These are phyloP conservation scores for Leguminivora glycinivorella DNA, from an alignment of 1,140 invertebrate species.

Conservation along the genomic window DNA sequence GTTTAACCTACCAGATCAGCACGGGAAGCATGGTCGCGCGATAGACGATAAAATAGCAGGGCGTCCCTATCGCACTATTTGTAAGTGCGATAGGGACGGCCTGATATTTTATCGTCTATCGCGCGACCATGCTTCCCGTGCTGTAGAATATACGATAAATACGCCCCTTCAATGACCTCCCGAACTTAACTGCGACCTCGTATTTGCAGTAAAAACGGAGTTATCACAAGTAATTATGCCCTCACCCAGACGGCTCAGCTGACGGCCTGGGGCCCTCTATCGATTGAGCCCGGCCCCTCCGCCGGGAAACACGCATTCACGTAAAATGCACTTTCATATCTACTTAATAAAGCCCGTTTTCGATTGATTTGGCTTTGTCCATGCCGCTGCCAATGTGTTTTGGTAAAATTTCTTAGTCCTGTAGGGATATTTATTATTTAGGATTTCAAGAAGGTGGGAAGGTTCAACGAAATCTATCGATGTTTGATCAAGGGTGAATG, in stretches of 20 bases:
- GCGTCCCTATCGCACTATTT: too few species aligned
- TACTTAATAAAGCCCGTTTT: not conserved
- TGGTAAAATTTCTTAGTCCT: not conserved
- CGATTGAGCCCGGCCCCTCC: conserved; percentile 7
- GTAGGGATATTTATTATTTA: conserved; percentile 11
- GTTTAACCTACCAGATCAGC: too few species aligned
- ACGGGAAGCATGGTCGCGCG: too few species aligned
- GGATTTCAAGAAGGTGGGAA: not conserved
- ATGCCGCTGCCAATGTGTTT: not conserved
- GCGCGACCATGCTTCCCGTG: too few species aligned
- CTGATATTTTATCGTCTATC: too few species aligned
- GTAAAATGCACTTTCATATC: not conserved
- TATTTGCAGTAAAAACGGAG: not conserved
- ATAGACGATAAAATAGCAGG: too few species aligned
- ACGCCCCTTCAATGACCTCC: not conserved
- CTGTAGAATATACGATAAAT: not conserved
- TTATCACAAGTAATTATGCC: conserved; percentile 10
- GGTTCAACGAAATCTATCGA: not conserved
- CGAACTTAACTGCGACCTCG: not conserved
- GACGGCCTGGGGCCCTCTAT: conserved; percentile 14
- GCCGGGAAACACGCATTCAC: not conserved
- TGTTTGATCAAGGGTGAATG: not conserved
- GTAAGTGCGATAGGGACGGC: too few species aligned
- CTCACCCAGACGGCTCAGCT: conserved; percentile 25
- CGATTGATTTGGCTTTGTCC: not conserved